phyloP scores from a whole-genome alignment of 2,797 vertebrate genomes.

The Acomys russatus region DNA sequence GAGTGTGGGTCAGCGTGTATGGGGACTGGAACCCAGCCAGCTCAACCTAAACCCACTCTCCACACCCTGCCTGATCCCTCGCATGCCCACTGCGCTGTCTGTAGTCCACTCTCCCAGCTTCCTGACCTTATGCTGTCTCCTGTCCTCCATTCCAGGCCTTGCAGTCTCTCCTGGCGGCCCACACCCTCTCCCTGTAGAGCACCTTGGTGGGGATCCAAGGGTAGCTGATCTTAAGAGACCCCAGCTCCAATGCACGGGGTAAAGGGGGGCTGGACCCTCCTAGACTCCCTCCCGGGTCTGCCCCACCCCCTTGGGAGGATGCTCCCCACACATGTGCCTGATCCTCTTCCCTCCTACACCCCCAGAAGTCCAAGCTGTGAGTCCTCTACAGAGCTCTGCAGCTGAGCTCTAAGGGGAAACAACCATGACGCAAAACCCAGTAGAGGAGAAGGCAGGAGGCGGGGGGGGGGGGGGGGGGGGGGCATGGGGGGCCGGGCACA shows the following conservation, averaged over 20 bases:
- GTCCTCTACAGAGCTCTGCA: not conserved
- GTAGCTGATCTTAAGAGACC: not conserved
- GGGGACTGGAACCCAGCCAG: not conserved
- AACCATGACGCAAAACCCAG: not conserved
- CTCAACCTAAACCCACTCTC: not conserved
- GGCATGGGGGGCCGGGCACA: no score
- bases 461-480: not conserved
- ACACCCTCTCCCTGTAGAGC: not conserved
- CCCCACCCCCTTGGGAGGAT: not conserved
- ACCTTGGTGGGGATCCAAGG: not conserved
- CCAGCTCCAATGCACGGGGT: no score
- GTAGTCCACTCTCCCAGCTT: not conserved
- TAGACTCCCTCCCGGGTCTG: not conserved
- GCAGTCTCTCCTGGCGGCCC: not conserved
- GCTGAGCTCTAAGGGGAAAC: slow-evolving; percentile 18
- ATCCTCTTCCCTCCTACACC: slow-evolving; percentile 13
- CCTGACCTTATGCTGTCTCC: not conserved
- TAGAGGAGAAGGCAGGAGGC: not conserved
- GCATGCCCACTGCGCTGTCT: not conserved
- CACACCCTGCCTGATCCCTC: not conserved
- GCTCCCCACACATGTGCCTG: not conserved
- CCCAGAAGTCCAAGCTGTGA: not conserved
- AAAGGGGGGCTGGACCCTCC: not conserved
- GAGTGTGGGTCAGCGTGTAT: not conserved
- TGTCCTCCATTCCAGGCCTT: not conserved